Conservation (phyloP, 2,888 invertebrate genomes). For the Fabriciana adippe region DNA sequence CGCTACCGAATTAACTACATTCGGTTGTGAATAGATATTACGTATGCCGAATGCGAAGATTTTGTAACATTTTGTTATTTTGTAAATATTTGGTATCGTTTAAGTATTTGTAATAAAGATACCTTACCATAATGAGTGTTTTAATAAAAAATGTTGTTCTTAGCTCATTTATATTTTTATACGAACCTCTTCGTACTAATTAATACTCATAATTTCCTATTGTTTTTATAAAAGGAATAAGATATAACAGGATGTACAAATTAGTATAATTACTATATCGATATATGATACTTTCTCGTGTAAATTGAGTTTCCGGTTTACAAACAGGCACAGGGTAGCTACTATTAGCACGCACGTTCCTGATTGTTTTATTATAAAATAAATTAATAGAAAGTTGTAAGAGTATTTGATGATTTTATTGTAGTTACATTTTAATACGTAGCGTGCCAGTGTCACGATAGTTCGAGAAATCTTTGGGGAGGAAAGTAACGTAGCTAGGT, state of each 20-base stretch:
- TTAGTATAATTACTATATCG: too few species aligned
- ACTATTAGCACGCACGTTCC: not conserved
- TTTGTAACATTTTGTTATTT: slow-evolving; percentile 65
- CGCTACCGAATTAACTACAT: slow-evolving; percentile 14
- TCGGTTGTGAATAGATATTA: slow-evolving; percentile 21
- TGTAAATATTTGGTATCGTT: slow-evolving; percentile 67
- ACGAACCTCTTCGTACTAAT: not conserved
- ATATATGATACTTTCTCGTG: not conserved
- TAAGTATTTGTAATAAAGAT: slow-evolving; percentile 74
- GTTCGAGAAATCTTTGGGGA: slow-evolving; percentile 4
- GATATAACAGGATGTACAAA: too few species aligned
- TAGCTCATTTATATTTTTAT: not conserved
- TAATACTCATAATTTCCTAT: too few species aligned
- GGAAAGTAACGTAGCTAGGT: slow-evolving; percentile 8
- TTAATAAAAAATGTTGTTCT: slow-evolving; percentile 43
- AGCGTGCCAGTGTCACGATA: not conserved
- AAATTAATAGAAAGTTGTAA: not conserved
- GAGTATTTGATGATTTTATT: not conserved
- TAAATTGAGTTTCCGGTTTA: not conserved
- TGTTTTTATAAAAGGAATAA: too few species aligned
- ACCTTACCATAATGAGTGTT: slow-evolving; percentile 63
- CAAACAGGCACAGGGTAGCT: not conserved
- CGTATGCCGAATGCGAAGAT: slow-evolving; percentile 40
- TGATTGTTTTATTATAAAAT: not conserved
- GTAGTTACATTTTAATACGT: not conserved